phyloP scores from a whole-genome alignment of 2,113 vertebrate species.

The Climacteris rufus region DNA sequence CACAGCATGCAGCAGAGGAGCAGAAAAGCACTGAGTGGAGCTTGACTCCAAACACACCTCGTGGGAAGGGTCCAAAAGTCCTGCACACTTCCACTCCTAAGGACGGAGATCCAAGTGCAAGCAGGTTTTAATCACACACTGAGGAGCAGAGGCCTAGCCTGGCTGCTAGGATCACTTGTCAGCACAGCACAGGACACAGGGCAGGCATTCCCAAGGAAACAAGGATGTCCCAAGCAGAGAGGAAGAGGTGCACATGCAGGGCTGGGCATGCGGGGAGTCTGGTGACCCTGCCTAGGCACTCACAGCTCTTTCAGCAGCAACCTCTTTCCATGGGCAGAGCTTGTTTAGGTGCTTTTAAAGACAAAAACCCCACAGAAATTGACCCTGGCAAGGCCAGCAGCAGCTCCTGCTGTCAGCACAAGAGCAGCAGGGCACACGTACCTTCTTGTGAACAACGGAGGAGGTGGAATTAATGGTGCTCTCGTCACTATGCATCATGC shows the following conservation, averaged over 20 bases:
- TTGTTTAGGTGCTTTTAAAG: background rate
- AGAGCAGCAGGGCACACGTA: conserved; percentile 59
- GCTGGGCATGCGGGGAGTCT: background rate
- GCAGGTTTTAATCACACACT: background rate
- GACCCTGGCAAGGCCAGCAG: background rate
- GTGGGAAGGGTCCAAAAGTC: background rate
- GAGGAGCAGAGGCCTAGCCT: conserved; percentile 3
- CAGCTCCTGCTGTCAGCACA: conserved; percentile 5
- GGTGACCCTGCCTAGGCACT: background rate
- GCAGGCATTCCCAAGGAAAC: background rate
- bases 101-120: background rate
- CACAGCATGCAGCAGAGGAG: background rate
- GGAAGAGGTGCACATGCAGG: conserved; percentile 1
- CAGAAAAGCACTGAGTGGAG: background rate
- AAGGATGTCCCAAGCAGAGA: background rate
- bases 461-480: conserved; percentile 80
- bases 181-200: background rate
- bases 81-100: conserved; percentile 5
- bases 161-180: background rate
- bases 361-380: background rate
- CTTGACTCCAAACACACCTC: conserved; percentile 20
- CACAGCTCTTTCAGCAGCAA: background rate
- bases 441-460: conserved; percentile 87
- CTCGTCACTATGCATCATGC: conserved; percentile 84
- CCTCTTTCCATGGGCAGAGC: background rate